Conservation (phyloP, 1,140 invertebrate genomes). For the Aphidius ervi region DNA sequence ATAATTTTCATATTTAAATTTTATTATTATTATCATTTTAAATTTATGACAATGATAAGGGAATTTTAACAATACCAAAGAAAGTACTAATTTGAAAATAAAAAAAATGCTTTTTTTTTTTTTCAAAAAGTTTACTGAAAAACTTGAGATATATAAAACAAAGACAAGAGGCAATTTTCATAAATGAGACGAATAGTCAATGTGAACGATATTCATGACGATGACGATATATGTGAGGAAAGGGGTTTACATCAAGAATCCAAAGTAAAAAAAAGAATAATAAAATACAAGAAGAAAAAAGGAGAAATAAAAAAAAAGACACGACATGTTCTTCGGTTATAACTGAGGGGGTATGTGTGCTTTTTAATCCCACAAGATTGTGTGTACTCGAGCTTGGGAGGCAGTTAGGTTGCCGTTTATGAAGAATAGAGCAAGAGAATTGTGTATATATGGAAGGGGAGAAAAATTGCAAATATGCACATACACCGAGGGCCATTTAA, state of each 20-base stretch:
- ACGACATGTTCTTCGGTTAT: slow-evolving; percentile 23
- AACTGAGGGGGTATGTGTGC: slow-evolving; percentile 25
- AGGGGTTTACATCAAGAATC: slow-evolving; percentile 12
- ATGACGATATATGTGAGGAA: slow-evolving; percentile 10
- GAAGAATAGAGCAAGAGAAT: slow-evolving; percentile 9
- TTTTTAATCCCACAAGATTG: slow-evolving; percentile 49
- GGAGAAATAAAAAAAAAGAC: slow-evolving; percentile 8
- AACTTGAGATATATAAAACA: slow-evolving; percentile 11
- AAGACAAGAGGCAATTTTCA: neutral
- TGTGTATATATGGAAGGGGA: neutral
- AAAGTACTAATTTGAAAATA: too few species aligned
- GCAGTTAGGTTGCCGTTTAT: slow-evolving; percentile 17
- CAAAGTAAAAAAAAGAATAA: slow-evolving; percentile 1
- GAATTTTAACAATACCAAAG: too few species aligned
- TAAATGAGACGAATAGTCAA: too few species aligned
- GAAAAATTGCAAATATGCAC: slow-evolving; percentile 2
- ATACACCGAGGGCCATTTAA: slow-evolving; percentile 44
- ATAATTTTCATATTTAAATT: too few species aligned
- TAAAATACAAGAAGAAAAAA: slow-evolving; percentile 9
- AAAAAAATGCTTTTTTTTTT: neutral
- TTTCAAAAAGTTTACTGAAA: slow-evolving; percentile 10
- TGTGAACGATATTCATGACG: neutral
- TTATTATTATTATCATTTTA: too few species aligned
- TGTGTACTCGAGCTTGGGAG: slow-evolving; percentile 28
- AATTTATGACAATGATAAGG: too few species aligned